phyloP scores from a whole-genome alignment of 2,113 vertebrate genomes.

The Chlorodrepanis virens region DNA sequence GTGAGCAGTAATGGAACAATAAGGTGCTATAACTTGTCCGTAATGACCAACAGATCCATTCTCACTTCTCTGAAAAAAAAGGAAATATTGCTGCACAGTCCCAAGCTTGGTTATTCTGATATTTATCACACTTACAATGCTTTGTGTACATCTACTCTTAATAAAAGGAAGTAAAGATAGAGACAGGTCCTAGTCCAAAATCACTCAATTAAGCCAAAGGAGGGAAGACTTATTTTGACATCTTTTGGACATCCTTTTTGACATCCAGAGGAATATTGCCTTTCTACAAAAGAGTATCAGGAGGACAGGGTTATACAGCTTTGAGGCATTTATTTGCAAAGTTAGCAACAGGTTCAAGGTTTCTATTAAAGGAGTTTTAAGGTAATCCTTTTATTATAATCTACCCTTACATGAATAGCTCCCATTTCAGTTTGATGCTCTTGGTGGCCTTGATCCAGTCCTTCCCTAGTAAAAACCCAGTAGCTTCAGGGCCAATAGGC shows the following conservation, averaged over 20 bases:
- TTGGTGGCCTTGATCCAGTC: not conserved
- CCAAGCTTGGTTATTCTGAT: not conserved
- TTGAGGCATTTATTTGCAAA: not conserved
- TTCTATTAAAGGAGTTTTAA: not conserved
- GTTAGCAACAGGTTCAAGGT: not conserved
- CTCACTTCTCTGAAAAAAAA: not conserved
- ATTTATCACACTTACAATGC: not conserved
- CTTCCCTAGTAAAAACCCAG: not conserved
- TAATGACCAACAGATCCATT: not conserved
- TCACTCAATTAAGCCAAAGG: not conserved
- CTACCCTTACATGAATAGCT: not conserved
- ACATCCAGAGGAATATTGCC: not conserved
- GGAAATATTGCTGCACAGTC: not conserved
- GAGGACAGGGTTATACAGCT: not conserved
- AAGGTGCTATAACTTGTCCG: not conserved
- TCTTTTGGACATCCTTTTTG: not conserved
- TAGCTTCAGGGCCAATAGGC: not conserved
- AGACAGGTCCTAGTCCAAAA: not conserved
- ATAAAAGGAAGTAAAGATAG: not conserved
- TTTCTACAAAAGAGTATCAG: not conserved
- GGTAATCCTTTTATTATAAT: not conserved
- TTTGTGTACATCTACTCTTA: not conserved
- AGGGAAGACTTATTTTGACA: not conserved
- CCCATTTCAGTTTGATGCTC: accelerated
- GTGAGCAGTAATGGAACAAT: not conserved